phyloP scores from a whole-genome alignment of 2,888 invertebrate species.

The Philereme transversata region DNA sequence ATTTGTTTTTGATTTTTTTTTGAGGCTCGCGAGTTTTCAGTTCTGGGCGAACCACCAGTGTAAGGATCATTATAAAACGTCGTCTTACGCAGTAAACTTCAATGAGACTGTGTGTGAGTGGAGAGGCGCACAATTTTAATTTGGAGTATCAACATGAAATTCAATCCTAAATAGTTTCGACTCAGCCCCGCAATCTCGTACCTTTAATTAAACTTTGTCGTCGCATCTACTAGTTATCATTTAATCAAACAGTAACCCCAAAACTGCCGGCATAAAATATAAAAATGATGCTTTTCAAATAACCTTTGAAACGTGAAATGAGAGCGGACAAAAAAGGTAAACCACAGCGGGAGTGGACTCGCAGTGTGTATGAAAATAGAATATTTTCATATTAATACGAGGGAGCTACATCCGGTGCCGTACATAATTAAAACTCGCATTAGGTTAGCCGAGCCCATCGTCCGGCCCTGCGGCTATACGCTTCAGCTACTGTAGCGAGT shows the following conservation, averaged over 20 bases:
- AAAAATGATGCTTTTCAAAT: slow-evolving; percentile 48
- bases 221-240: too few species aligned
- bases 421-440: slow-evolving; percentile 54
- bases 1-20: too few species aligned
- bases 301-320: slow-evolving; percentile 47
- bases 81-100: too few species aligned
- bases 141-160: too few species aligned
- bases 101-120: too few species aligned
- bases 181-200: too few species aligned
- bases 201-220: too few species aligned
- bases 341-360: slow-evolving; percentile 19
- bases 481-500: background rate
- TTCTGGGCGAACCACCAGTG: too few species aligned
- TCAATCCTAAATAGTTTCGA: too few species aligned
- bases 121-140: too few species aligned
- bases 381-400: slow-evolving; percentile 53
- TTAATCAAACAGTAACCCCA: slow-evolving; percentile 22
- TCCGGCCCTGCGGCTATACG: slow-evolving; percentile 2
- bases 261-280: slow-evolving; percentile 22
- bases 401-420: slow-evolving; percentile 43
- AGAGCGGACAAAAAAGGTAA: slow-evolving; percentile 27
- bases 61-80: too few species aligned
- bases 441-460: slow-evolving; percentile 33
- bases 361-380: slow-evolving; percentile 46
- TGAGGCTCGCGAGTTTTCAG: too few species aligned